phyloP scores from a whole-genome alignment of 2,888 invertebrate species.

The Bruchidius siliquastri region DNA sequence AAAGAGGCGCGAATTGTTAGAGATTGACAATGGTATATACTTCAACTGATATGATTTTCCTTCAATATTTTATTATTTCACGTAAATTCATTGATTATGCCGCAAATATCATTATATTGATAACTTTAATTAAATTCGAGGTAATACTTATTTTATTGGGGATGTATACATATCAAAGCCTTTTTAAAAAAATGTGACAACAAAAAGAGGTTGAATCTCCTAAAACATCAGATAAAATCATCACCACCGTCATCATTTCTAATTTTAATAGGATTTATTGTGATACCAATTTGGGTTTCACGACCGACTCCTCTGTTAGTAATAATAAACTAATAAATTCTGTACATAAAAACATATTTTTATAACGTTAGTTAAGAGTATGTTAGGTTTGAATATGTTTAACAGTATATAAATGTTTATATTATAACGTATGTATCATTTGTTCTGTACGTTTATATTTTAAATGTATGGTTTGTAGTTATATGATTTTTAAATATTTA shows the following conservation, averaged over 20 bases:
- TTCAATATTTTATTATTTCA: too few relatives aligned
- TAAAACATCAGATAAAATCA: background rate
- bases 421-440: slow-evolving; percentile 8
- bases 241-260: background rate
- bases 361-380: slow-evolving; percentile 31
- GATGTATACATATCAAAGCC: too few relatives aligned
- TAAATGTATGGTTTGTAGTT: slow-evolving; percentile 10
- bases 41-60: too few relatives aligned
- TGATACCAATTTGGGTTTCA: slow-evolving; percentile 15
- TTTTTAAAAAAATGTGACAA: background rate
- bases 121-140: too few relatives aligned
- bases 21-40: too few relatives aligned
- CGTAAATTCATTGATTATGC: too few relatives aligned
- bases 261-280: slow-evolving; percentile 10
- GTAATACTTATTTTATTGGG: too few relatives aligned
- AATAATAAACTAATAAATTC: slow-evolving; percentile 20
- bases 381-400: slow-evolving; percentile 13
- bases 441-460: slow-evolving; percentile 6
- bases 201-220: slow-evolving; percentile 4
- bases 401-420: background rate
- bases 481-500: slow-evolving; percentile 15
- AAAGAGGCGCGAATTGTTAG: too few relatives aligned
- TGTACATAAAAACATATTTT: slow-evolving; percentile 31
- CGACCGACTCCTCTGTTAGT: slow-evolving; percentile 16
- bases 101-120: too few relatives aligned